These are phyloP conservation scores for Drosophila bocqueti DNA, from an alignment of 1,140 invertebrate genomes.

Conservation along the genomic window DNA sequence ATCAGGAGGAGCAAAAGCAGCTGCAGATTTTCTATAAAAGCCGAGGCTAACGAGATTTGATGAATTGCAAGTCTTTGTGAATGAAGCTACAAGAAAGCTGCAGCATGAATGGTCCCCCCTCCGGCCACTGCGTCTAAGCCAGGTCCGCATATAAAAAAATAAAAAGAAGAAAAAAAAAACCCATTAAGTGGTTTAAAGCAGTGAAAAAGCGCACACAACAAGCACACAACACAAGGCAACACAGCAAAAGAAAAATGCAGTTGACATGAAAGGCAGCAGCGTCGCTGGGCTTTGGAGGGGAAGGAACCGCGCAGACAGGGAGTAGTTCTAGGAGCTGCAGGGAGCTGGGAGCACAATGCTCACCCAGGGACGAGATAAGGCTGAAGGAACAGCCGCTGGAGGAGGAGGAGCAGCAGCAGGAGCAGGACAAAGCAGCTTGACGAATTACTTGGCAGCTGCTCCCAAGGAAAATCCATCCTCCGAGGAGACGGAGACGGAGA, in stretches of 20 bases:
- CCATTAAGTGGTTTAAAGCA: slow-evolving; percentile 78
- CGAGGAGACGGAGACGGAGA: not conserved
- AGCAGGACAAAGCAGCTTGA: slow-evolving; percentile 69
- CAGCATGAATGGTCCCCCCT: slow-evolving; percentile 58
- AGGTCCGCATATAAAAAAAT: slow-evolving; percentile 27
- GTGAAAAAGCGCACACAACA: slow-evolving; percentile 69
- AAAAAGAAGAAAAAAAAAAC: slow-evolving; percentile 48
- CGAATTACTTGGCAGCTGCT: slow-evolving; percentile 77
- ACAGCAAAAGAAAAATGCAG: slow-evolving; percentile 72
- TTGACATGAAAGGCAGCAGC: slow-evolving; percentile 70
- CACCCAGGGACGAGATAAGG: slow-evolving; percentile 35
- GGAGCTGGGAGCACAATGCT: slow-evolving; percentile 19
- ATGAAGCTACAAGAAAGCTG: slow-evolving; percentile 70
- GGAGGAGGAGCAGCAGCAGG: slow-evolving; percentile 7
- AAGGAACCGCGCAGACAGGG: slow-evolving; percentile 12
- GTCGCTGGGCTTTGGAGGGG: slow-evolving; percentile 6
- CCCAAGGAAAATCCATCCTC: slow-evolving; percentile 12
- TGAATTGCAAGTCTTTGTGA: slow-evolving; percentile 80
- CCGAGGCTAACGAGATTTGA: slow-evolving; percentile 79
- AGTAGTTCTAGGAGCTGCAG: not conserved
- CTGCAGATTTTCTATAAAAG: slow-evolving; percentile 79
- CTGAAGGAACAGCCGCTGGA: slow-evolving; percentile 15
- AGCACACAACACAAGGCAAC: slow-evolving; percentile 38
- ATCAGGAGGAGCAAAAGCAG: slow-evolving; percentile 48
- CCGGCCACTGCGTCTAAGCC: slow-evolving; percentile 33